phyloP scores from a whole-genome alignment of 2,113 vertebrate genomes.

The Athene noctua region DNA sequence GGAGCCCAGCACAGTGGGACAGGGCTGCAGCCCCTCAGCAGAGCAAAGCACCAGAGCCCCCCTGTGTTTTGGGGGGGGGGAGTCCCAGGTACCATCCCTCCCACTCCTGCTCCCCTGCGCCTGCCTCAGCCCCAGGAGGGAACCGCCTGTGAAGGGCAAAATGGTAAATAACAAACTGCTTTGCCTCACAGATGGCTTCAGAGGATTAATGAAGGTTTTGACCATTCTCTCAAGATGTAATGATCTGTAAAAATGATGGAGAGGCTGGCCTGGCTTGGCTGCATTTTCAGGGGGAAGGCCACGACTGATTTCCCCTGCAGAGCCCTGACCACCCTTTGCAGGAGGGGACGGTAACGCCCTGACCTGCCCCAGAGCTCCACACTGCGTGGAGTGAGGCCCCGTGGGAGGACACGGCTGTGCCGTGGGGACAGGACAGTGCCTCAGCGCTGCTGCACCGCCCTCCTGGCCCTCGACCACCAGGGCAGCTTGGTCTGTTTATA shows the following conservation, averaged over 20 bases:
- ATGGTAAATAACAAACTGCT: not conserved
- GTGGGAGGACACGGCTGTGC: too few species aligned
- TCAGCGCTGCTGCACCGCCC: too few species aligned
- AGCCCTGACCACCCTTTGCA: not conserved
- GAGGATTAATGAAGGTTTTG: not conserved
- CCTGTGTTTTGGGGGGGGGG: not conserved
- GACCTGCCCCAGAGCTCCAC: too few species aligned
- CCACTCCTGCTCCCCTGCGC: not conserved
- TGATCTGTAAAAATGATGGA: not conserved
- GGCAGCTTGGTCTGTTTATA: too few species aligned
- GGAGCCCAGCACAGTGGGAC: not conserved
- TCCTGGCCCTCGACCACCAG: too few species aligned
- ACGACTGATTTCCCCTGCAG: not conserved
- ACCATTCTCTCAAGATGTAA: not conserved
- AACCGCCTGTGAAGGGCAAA: not conserved
- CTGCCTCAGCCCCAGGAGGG: rapidly evolving
- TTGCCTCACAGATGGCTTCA: not conserved
- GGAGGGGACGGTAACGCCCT: too few species aligned
- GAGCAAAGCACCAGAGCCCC: not conserved
- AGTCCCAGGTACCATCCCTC: not conserved
- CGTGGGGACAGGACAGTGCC: too few species aligned
- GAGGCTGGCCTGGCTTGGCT: not conserved
- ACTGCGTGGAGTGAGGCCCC: not conserved
- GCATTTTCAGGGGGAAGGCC: not conserved
- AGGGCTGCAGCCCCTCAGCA: not conserved